phyloP scores from a whole-genome alignment of 2,888 invertebrate genomes.

The Thymelicus lineola region DNA sequence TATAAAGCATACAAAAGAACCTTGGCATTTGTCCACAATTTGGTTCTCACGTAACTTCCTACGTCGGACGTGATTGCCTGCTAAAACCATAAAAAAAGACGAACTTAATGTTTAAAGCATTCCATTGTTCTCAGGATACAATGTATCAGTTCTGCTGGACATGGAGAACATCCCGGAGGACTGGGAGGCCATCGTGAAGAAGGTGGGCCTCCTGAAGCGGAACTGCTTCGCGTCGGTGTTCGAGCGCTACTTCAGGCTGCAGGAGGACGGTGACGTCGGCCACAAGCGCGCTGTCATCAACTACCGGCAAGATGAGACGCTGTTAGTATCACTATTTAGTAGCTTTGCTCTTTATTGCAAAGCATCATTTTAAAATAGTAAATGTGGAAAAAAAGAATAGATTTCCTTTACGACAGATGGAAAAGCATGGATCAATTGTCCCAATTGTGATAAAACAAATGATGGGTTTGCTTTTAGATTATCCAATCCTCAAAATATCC shows the following conservation, averaged over 20 bases:
- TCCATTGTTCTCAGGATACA: conserved; percentile 88
- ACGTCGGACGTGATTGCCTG: too few relatives aligned
- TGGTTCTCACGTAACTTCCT: too few relatives aligned
- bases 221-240: conserved; percentile 99
- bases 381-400: too few relatives aligned
- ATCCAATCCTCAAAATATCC: too few relatives aligned
- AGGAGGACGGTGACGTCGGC: conserved; percentile 95
- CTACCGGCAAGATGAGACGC: conserved; percentile 99
- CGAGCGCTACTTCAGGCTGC: conserved; percentile 99
- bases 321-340: conserved; percentile 83
- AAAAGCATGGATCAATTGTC: too few relatives aligned
- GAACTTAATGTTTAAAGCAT: too few relatives aligned
- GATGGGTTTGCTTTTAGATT: too few relatives aligned
- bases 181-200: conserved; percentile 95
- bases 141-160: conserved; percentile 96
- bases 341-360: background rate
- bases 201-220: conserved; percentile 96
- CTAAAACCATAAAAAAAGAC: too few relatives aligned
- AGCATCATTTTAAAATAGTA: too few relatives aligned
- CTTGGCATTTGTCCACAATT: too few relatives aligned
- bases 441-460: too few relatives aligned
- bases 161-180: conserved; percentile 96
- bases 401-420: background rate
- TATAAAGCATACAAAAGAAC: too few relatives aligned
- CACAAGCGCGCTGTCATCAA: conserved; percentile 98